phyloP scores from a whole-genome alignment of 2,797 vertebrate genomes.

The Lemur catta region DNA sequence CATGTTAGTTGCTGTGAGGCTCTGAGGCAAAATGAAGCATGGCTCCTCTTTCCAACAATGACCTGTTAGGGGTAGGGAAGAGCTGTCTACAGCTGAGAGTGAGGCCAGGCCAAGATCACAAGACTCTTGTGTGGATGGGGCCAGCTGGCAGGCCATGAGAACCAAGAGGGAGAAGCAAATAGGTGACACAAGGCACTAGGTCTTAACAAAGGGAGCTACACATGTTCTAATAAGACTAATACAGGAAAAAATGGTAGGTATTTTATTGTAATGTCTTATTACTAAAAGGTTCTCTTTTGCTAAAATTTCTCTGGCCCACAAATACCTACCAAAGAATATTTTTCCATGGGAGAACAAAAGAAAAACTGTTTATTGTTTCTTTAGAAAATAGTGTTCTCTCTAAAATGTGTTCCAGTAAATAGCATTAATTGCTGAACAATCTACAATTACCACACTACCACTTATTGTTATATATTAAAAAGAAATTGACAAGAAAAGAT shows the following conservation, averaged over 20 bases:
- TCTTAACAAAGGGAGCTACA: not conserved
- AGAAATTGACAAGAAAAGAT: constrained; percentile 40
- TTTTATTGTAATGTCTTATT: not conserved
- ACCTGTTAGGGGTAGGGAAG: not conserved
- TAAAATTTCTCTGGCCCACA: constrained; percentile 40
- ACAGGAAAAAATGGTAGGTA: not conserved
- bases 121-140: not conserved
- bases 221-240: not conserved
- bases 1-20: no score
- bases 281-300: not conserved
- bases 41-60: not conserved
- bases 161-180: not conserved
- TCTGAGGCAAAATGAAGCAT: not conserved
- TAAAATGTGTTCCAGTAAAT: constrained; percentile 37
- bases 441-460: constrained; percentile 11
- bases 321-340: constrained; percentile 46
- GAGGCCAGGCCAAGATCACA: not conserved
- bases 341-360: constrained; percentile 54
- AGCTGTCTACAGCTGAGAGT: not conserved
- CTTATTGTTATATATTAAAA: constrained; percentile 23
- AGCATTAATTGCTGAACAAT: constrained; percentile 55
- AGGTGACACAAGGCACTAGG: not conserved
- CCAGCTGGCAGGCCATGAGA: not conserved
- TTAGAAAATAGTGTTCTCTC: constrained; percentile 37
- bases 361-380: constrained; percentile 53